Base-by-base conservation (phyloP, 1,140 invertebrate species). In the Drosophila miranda region DNA sequence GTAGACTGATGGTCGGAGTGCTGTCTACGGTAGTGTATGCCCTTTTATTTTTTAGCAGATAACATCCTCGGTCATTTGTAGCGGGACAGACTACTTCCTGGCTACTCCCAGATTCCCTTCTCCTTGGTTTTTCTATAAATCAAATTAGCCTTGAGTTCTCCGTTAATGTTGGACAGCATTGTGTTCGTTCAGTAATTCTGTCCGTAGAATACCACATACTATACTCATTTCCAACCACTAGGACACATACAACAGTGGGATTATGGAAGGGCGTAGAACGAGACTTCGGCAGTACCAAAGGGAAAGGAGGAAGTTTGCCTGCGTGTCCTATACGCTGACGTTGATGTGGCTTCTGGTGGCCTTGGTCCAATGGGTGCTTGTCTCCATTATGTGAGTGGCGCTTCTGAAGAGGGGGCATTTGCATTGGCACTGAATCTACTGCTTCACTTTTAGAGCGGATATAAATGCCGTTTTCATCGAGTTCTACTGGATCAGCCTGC, bases 281-380 rank as follows among this genome's bases (percentile, higher is more conserved):
- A 53, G 66, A 54, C 45, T 67, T 13, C 43, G 52, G 19, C 44
- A 42, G 0, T 81, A 86, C 51, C 54, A 66, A 38, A 49, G 49
- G 0, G 66, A 64, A 1, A 78, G 82, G 1, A 64, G 82, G 9
- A 81, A 68, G 28, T 86, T 86, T n/a, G 48, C 82, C 34, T 49
- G 48, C 11, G 41, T 42, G 3, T 66, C 75, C 6, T 86, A 86
- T 46, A 28, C 68, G 46, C 9, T 86, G n/a, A 78, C 74, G 9
- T 11, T 67, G 3, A 1, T 52, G 6, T 81, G 77, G 77, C 38
- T 86, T 41, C 3, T 78, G 0, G 7, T 86, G 46, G 74, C 58
- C 3, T 6, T 86, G 0, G 1, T 28, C 9, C 81, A 86, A 30
- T 86, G 82, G 74, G 2, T 81, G 1, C 0, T 59, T 6, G 8